Evolutionary conservation across 2,113 vertebrate genomes (phyloP), one percentile per base, ranked within the genome.

Genomic region (Podarcis cretensis): DNA sequence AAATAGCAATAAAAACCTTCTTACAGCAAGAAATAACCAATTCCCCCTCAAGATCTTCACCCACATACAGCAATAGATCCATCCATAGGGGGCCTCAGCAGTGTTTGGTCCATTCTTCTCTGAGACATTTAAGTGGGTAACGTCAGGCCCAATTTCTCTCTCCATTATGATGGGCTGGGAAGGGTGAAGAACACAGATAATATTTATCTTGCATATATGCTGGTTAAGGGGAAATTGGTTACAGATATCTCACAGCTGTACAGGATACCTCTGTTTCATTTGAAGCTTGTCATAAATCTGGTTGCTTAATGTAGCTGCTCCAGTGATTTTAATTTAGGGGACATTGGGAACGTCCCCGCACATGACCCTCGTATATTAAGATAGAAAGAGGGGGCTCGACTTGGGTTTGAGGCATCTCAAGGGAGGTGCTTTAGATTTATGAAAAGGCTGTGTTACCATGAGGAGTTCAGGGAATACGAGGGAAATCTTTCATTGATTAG

Each of bases 221-320:
- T 8, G 18, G 89, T 81, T 87, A 92, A 82, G 87, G 90, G 91
- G 77, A 93, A 95, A 95, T 94, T 91, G 89, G 93, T 91, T 91
- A 71, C 95, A 96, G 95, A 92, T 96, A 95, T 84, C 81, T 90
- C 89, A 54, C 93, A 93, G 95, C 93, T 94, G 94, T 89, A 77
- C 91, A 81, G 89, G 91, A 93, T 90, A 95, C 93, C 93, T 93
- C 92, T 89, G 87, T 88, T 96, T 93, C 92, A 93, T 91, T 93
- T 91, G 92, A 94, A 94, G 91, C 90, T 84, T 91, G 90, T 89
- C 88, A 87, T 92, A 94, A 94, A 93, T 94, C 88, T 95, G 71
- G 89, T 90, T 21, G 76, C 92, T 95, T 94, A 91, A 92, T 85
- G 12, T 91, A 92, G 85, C 81, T 90, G 84, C 23, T 90, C 90